These are phyloP conservation scores for Zoanthus solanderi DNA, from an alignment of 92 coral and sea anemone genomes.

Conservation along the genomic window DNA sequence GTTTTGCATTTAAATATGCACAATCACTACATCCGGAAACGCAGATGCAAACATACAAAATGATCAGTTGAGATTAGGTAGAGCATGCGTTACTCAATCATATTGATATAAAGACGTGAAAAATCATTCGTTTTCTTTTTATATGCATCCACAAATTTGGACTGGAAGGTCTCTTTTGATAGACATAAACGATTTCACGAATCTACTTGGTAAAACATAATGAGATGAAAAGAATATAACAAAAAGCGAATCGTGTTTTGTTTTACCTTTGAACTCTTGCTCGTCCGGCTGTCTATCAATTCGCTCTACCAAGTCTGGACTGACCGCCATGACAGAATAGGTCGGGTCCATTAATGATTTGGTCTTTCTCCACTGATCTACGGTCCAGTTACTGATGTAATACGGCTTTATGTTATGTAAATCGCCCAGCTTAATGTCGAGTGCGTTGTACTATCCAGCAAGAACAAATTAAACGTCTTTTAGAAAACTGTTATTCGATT, in stretches of 20 bases:
- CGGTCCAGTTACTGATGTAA: slow-evolving; percentile 54
- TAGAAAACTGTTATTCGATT: no score
- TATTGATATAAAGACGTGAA: no score
- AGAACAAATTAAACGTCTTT: not conserved
- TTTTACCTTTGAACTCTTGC: slow-evolving; percentile 18
- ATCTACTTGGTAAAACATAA: not conserved
- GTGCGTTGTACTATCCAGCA: slow-evolving; percentile 20
- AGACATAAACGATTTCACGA: no score
- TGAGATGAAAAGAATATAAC: not conserved
- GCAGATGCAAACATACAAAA: no score
- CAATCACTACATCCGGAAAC: no score
- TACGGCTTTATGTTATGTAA: slow-evolving; percentile 46
- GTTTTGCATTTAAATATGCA: no score
- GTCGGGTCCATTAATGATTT: slow-evolving; percentile 2
- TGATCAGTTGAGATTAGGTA: no score
- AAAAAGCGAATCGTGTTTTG: not conserved
- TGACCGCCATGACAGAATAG: slow-evolving; percentile 41
- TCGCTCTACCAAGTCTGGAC: slow-evolving; percentile 40
- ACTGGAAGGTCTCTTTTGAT: no score
- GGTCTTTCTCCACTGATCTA: slow-evolving; percentile 53
- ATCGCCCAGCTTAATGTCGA: slow-evolving; percentile 41
- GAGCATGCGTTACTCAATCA: no score
- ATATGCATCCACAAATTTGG: no score
- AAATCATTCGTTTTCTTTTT: no score
- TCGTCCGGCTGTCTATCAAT: slow-evolving; percentile 35